Evolutionary conservation across 2,113 vertebrate species (phyloP).

Genomic region (Notiomystis cincta): DNA sequence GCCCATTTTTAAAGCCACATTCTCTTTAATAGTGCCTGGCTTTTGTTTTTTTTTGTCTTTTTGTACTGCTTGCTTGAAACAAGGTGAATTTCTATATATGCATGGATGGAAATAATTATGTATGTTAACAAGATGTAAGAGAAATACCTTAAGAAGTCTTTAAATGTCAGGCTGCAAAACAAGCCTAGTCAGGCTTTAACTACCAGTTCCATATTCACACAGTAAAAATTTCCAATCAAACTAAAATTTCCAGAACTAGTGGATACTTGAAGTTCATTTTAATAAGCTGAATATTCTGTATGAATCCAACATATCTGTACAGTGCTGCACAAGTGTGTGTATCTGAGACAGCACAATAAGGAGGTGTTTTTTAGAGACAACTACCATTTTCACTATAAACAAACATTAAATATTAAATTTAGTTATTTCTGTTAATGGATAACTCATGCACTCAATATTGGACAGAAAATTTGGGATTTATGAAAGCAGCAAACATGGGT

Average conservation of each 20-base stretch:
- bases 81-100: neutral
- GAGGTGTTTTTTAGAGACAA: neutral
- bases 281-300: neutral
- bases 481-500: neutral
- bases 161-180: neutral
- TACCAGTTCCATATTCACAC: neutral
- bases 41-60: conserved; percentile 2
- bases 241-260: neutral
- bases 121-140: neutral
- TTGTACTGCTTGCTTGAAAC: conserved; percentile 31
- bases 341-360: neutral
- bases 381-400: neutral
- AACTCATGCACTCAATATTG: neutral
- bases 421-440: neutral
- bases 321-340: neutral
- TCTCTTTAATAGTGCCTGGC: neutral
- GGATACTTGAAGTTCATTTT: neutral
- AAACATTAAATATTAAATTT: neutral
- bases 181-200: neutral
- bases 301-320: neutral
- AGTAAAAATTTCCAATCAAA: neutral
- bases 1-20: conserved; percentile 22
- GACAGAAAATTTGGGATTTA: neutral
- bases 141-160: neutral
- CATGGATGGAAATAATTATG: neutral